Percentiles rank a stretch among this genome's conserved stretches.
phyloP scores from a whole-genome alignment of 2,797 vertebrate species.

The Pantherophis alleghaniensis region DNA sequence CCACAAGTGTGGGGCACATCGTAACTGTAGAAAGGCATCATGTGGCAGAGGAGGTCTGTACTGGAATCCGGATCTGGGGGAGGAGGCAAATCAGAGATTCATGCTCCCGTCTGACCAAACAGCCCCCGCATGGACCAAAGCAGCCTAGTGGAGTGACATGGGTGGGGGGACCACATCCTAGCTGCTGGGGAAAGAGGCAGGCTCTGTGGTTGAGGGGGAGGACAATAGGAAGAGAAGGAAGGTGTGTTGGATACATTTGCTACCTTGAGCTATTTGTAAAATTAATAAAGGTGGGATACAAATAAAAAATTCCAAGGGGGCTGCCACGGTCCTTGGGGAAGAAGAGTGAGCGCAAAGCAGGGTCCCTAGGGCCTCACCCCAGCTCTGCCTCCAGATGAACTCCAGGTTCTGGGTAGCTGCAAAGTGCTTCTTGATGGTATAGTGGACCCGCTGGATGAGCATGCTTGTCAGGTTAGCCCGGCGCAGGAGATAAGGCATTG shows the following conservation, averaged over 20 bases:
- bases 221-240: background rate
- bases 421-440: slow-evolving; percentile 96
- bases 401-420: slow-evolving; percentile 88
- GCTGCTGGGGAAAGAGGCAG: background rate
- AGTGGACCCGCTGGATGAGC: slow-evolving; percentile 97
- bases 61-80: slow-evolving; percentile 78
- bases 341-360: too few relatives aligned
- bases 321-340: background rate
- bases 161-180: background rate
- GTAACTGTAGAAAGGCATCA: slow-evolving; percentile 99
- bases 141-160: background rate
- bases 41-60: slow-evolving; percentile 97
- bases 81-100: slow-evolving; percentile 3
- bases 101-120: fast-evolving
- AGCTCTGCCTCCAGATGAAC: slow-evolving; percentile 98
- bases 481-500: slow-evolving; percentile 93
- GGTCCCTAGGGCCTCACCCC: slow-evolving; percentile 79
- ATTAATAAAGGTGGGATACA: background rate
- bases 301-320: background rate
- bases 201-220: background rate
- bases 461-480: slow-evolving; percentile 93
- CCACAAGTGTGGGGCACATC: slow-evolving; percentile 96
- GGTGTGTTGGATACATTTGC: background rate
- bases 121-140: background rate
- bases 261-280: background rate